Evolutionary conservation across 2,888 invertebrate genomes (phyloP).

Genomic region (Cephonodes hylas): DNA sequence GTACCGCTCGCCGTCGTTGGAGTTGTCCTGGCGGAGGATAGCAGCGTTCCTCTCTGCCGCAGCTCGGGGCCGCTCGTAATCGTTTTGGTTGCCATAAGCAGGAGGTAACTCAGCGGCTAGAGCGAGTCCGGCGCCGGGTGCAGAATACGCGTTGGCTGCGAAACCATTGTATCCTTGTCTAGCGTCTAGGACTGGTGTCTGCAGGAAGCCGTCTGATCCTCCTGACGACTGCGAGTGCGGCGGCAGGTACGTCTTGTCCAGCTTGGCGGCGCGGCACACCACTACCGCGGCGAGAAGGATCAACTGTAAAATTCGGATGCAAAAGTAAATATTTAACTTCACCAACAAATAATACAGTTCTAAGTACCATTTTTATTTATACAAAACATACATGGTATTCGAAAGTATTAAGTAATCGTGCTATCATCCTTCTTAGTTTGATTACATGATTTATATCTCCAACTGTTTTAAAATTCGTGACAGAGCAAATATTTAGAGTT

Average conservation of each 20-base stretch:
- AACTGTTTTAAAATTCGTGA: no score
- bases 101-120: slow-evolving; percentile 23
- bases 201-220: slow-evolving; percentile 54
- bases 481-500: no score
- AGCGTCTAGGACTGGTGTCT: slow-evolving; percentile 41
- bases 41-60: slow-evolving; percentile 64
- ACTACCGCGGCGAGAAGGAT: slow-evolving; percentile 53
- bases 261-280: slow-evolving; percentile 57
- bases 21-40: slow-evolving; percentile 62
- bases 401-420: no score
- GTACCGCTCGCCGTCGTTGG: slow-evolving; percentile 66
- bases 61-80: slow-evolving; percentile 60
- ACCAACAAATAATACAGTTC: no score
- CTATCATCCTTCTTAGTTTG: no score
- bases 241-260: slow-evolving; percentile 67
- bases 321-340: no score
- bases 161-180: slow-evolving; percentile 18
- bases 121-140: slow-evolving; percentile 27
- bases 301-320: no score
- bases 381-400: no score
- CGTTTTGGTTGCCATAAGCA: slow-evolving; percentile 29
- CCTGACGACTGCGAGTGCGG: slow-evolving; percentile 53
- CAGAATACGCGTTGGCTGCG: slow-evolving; percentile 25
- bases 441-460: no score
- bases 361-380: no score